Conservation (phyloP, 2,113 vertebrate species). For the Scomber japonicus region DNA sequence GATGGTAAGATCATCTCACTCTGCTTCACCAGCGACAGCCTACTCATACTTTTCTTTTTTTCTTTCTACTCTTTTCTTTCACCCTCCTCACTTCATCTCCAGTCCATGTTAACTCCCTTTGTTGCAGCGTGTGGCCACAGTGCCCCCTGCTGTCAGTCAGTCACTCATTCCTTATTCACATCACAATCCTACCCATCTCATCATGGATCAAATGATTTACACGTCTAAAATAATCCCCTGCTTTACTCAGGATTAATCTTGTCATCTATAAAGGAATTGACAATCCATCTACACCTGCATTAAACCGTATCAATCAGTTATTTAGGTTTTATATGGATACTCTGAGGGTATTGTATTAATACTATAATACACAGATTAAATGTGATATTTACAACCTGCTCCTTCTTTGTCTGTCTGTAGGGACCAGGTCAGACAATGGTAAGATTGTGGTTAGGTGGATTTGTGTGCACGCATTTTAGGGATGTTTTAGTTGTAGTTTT, state of each 20-base stretch:
- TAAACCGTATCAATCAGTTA: neutral
- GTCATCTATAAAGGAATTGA: neutral
- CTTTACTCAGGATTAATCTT: constrained; percentile 35
- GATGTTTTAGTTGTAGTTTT: constrained; percentile 57
- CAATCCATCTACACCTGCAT: constrained; percentile 21
- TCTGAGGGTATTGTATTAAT: neutral
- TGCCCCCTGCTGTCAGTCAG: constrained; percentile 67
- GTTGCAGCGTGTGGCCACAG: constrained; percentile 52
- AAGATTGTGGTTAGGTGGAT: constrained; percentile 80
- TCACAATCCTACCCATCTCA: constrained; percentile 25
- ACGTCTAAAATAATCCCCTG: constrained; percentile 43
- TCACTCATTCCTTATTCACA: constrained; percentile 17
- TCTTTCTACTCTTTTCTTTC: constrained; percentile 35
- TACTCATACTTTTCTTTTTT: constrained; percentile 35
- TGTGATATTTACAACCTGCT: constrained; percentile 67
- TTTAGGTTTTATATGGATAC: neutral
- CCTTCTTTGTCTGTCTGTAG: constrained; percentile 88
- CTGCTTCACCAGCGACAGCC: constrained; percentile 49
- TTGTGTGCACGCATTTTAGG: constrained; percentile 43
- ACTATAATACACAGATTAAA: neutral
- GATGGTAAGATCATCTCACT: constrained; percentile 94
- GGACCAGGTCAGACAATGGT: constrained; percentile 92
- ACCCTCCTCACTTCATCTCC: constrained; percentile 35
- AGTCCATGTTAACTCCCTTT: constrained; percentile 39
- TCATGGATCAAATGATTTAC: constrained; percentile 36